Percentiles rank a stretch among this genome's conserved stretches.
phyloP scores from a whole-genome alignment of 2,888 invertebrate species.

The Perdita meconis region DNA sequence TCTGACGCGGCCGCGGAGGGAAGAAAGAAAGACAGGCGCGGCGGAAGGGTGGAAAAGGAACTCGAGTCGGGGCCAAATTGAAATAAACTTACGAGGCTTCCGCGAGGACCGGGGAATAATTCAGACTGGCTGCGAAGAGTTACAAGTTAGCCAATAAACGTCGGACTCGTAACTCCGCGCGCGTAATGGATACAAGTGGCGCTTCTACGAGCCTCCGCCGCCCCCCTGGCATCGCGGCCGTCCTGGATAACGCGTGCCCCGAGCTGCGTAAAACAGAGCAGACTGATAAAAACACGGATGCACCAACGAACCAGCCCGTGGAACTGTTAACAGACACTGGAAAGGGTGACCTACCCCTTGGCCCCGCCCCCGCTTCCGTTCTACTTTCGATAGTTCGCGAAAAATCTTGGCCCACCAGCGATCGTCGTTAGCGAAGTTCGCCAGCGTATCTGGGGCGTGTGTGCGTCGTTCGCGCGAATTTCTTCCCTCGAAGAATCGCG shows the following conservation, averaged over 20 bases:
- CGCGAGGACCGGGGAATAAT: conserved; percentile 74
- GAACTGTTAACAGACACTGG: conserved; percentile 15
- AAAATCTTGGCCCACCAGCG: conserved; percentile 2
- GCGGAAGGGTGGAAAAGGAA: conserved; percentile 15
- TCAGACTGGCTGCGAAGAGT: conserved; percentile 71
- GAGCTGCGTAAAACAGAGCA: conserved; percentile 3
- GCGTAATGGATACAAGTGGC: conserved; percentile 75
- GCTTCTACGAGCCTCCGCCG: conserved; percentile 45
- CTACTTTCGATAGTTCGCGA: conserved; percentile 20
- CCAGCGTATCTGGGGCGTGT: not conserved
- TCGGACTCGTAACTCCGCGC: conserved; percentile 75
- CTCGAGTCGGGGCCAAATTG: conserved; percentile 71
- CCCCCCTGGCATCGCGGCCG: conserved; percentile 19
- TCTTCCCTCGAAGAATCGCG: not conserved
- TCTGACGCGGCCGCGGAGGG: conserved; percentile 28
- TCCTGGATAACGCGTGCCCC: not conserved
- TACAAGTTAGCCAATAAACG: conserved; percentile 79
- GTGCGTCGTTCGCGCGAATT: no score
- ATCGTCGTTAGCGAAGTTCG: not conserved
- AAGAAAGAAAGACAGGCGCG: conserved; percentile 24
- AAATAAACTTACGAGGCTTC: conserved; percentile 75
- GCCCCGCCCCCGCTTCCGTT: conserved; percentile 31
- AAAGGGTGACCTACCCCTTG: conserved; percentile 17
- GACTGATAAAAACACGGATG: not conserved
- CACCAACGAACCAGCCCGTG: not conserved